phyloP scores from a whole-genome alignment of 2,113 vertebrate species.

The Cavia aperea region DNA sequence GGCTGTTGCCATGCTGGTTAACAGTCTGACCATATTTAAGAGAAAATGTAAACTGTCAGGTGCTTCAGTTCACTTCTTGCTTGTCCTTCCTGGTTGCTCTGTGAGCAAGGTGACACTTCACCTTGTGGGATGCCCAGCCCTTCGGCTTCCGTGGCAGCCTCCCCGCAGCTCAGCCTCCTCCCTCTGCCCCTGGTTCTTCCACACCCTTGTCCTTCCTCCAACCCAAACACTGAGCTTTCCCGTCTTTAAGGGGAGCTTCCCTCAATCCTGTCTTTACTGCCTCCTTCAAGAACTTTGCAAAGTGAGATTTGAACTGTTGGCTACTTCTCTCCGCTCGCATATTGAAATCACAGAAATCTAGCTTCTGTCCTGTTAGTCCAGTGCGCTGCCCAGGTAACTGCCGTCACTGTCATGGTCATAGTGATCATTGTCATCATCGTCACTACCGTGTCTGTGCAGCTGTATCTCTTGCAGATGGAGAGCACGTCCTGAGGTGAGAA shows the following conservation, averaged over 20 bases:
- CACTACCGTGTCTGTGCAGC: not conserved
- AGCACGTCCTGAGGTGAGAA: not conserved
- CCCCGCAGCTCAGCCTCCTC: not conserved
- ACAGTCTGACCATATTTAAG: not conserved
- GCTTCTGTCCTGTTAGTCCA: not conserved
- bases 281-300: not conserved
- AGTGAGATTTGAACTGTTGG: not conserved
- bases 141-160: not conserved
- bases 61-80: not conserved
- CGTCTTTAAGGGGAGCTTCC: not conserved
- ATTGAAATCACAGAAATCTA: not conserved
- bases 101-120: not conserved
- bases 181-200: not conserved
- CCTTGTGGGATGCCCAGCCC: not conserved
- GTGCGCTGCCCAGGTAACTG: not conserved
- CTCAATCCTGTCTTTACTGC: not conserved
- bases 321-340: not conserved
- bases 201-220: not conserved
- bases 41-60: not conserved
- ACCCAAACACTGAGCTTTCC: not conserved
- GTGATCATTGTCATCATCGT: rapidly evolving
- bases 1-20: not conserved
- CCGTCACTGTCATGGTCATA: not conserved
- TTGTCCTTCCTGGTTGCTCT: not conserved
- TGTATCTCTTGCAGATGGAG: not conserved